Evolutionary conservation across 2,113 vertebrate species (phyloP), one percentile per base, ranked within the genome.

Genomic region (Dolichallabes microphthalmus): DNA sequence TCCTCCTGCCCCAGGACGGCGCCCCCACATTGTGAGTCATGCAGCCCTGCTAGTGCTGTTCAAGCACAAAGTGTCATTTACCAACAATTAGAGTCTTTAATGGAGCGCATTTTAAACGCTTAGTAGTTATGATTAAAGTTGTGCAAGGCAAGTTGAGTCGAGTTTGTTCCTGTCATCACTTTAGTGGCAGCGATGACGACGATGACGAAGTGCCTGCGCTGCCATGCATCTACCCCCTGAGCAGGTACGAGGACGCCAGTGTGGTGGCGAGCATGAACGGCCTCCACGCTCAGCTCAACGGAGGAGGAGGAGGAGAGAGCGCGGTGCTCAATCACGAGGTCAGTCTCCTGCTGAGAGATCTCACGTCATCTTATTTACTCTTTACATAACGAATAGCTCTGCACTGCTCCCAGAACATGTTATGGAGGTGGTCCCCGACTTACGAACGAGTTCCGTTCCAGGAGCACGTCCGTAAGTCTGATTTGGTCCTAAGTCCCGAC

Each of bases 181-280:
- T 93, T 84, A 97, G 96, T 58, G 91, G 92, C 74, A 94, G 93
- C 45, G 93, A 95, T 60, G 97, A 86, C 4, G 85, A 86, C 2
- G 85, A 82, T 2, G 85, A 99, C 12, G 97, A 98, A 82, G 96
- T 96, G 82, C 95, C 97, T 82, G 96, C 96, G 0, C 88, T 98
- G 92, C 96, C 97, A 80, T 96, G 95, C 90, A 96, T 98, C 57
- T 99, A 97, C 83, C 96, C 97, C 0, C 88, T 98, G 91, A 96
- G 94, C 63, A 96, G 93, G 85, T 99, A 98, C 0, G 95, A 96
- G 0, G 96, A 96, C 27, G 90, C 94, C 7, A 90, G 95, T 13
- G 94, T 95, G 57, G 96, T 95, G 79, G 94, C 96, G 87, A 94
- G 92, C 90, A 96, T 98, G 93, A 98, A 98, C 14, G 97, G 97